Base-by-base conservation (phyloP, 1,140 invertebrate species). In the Drosophila miranda region DNA sequence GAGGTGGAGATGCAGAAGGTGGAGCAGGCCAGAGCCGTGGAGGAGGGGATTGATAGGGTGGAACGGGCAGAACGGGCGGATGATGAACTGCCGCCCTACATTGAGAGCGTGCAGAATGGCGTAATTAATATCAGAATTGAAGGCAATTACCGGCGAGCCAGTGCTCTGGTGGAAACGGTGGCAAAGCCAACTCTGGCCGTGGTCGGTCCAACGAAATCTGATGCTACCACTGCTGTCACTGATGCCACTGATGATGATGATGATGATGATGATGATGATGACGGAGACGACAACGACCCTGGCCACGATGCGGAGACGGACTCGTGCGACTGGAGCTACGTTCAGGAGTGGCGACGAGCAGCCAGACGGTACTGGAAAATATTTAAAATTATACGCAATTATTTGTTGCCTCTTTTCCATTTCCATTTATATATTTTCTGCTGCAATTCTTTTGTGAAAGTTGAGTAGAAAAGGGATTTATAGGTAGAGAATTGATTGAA, bases 281-380 rank as follows among this genome's bases (percentile, higher is more conserved):
- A 61, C 72, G 74, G 67, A 13, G 67, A 78, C 56, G 79, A 84
- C 76, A 80, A 81, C 75, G 78, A 78, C 84, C 79, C 86, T 74
- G 84, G 78, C 75, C 82, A 86, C 75, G 83, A 87, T 82, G 82
- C 78, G 48, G 82, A 86, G 78, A 86, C 79, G 49, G 90, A 93
- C 84, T 91, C 93, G 91, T 87, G 83, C 64, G 94, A 95, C 90
- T 95, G 94, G 94, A 95, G 94, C 79, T 95, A 95, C 87, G 94
- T 95, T 42, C 94, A 95, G 91, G 93, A 94, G 75, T 95, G 94
- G 94, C 91, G 94, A 76, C 71, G 81, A 41, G 81, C 82, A 34
- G 81, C 82, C 92, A 78, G 70, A 83, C 75, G 74, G 89, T 84
- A 80, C 78, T 76, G 75, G 77, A 88, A 38, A 78, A 74, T 54